phyloP scores from a whole-genome alignment of 2,888 invertebrate species.

The Tipula confusa region DNA sequence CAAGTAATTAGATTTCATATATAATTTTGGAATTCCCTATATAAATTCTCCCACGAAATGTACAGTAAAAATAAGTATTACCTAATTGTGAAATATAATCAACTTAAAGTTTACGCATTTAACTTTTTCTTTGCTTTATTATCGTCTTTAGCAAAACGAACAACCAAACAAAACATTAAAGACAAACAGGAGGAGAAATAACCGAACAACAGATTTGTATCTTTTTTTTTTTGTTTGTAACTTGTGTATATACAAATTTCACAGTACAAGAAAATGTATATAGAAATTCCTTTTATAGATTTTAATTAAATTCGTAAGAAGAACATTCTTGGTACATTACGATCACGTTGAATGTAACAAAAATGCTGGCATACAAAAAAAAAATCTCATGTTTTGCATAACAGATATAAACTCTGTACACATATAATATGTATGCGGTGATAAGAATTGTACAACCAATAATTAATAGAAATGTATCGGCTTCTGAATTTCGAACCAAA shows the following conservation, averaged over 20 bases:
- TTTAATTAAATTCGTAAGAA: neutral
- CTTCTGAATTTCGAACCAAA: neutral
- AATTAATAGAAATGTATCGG: conserved; percentile 20
- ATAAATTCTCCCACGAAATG: neutral
- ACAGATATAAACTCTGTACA: neutral
- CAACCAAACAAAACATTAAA: conserved; percentile 3
- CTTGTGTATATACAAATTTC: conserved; percentile 20
- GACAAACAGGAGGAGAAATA: conserved; percentile 25
- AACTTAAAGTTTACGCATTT: conserved; percentile 8
- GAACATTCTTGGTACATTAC: neutral
- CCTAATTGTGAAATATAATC: neutral
- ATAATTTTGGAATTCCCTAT: too few species aligned
- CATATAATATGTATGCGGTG: neutral
- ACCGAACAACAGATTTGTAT: conserved; percentile 5
- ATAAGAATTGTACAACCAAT: neutral
- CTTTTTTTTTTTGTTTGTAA: too few species aligned
- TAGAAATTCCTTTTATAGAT: conserved; percentile 21
- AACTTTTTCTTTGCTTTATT: neutral
- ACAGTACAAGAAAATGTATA: neutral
- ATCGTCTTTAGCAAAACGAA: conserved; percentile 3
- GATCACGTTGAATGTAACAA: neutral
- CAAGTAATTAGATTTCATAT: too few species aligned
- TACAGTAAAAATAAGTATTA: neutral
- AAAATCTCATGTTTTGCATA: conserved; percentile 9
- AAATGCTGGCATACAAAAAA: neutral